These are phyloP conservation scores for Hypsibius dujardini DNA, from an alignment of 1,140 invertebrate species.

Conservation along the genomic window DNA sequence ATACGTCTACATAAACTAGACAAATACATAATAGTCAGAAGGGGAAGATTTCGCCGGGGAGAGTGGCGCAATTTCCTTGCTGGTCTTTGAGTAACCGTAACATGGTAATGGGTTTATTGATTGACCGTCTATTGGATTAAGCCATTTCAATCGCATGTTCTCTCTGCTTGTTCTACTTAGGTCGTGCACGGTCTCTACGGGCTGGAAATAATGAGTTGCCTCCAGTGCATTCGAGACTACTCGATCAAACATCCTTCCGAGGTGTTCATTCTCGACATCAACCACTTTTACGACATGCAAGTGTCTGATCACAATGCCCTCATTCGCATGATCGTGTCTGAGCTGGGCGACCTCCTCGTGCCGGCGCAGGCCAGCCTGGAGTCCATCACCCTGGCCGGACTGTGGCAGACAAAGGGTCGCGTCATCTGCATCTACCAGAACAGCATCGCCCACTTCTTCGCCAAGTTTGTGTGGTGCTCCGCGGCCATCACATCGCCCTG, in stretches of 20 bases:
- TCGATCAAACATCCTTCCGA: neutral
- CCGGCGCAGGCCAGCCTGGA: neutral
- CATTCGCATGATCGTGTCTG: neutral
- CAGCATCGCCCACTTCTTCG: neutral
- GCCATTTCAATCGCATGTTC: too few relatives aligned
- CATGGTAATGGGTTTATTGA: too few relatives aligned
- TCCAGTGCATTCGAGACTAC: neutral
- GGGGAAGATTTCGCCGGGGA: too few relatives aligned
- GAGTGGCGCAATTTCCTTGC: too few relatives aligned
- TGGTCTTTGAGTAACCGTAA: too few relatives aligned
- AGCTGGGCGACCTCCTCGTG: neutral
- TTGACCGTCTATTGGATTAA: too few relatives aligned
- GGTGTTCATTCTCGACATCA: neutral
- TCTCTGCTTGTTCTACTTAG: too few relatives aligned
- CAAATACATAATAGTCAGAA: too few relatives aligned
- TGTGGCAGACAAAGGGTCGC: neutral
- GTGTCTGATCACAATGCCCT: neutral
- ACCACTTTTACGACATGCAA: neutral
- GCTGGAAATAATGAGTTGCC: neutral
- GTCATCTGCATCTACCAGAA: conserved; percentile 9
- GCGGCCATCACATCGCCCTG: neutral
- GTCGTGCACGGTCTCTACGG: conserved; percentile 7
- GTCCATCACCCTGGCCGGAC: neutral
- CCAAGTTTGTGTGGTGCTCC: neutral
- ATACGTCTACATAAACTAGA: too few relatives aligned